Evolutionary conservation across 1,140 invertebrate genomes (phyloP), one percentile per base, ranked within the genome.

Genomic region (Bombus waltoni): DNA sequence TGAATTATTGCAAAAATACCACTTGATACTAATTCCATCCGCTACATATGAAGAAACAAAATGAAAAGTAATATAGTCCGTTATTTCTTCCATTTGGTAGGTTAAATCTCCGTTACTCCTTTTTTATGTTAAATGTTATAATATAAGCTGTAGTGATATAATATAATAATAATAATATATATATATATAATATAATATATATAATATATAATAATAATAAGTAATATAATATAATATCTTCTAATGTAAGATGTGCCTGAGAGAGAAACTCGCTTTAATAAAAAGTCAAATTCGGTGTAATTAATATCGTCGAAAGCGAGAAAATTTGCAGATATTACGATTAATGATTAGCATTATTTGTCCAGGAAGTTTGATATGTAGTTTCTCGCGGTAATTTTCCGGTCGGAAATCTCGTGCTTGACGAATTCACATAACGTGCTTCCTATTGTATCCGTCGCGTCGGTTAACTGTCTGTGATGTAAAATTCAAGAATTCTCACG

Each of bases 361-460:
- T 53, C 47, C 35, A 62, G 32, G 68, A 73, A 80, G 68, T 38
- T 38, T 15, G 28, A 22, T 53, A 22, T 9, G 9, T 62, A 35
- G 38, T 22, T 85, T 73, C 42, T 40, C 40, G 70, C 1, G 47
- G 22, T n/a, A 44, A 85, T 72, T 57, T 80, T 80, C 40, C 74
- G 47, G 40, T 80, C 28, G 57, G 53, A 80, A 85, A 66, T 53
- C 47, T 73, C 22, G 53, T 65, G 53, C 53, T 57, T 71, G n/a
- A 62, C 47, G 83, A 79, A 79, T 62, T 72, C 68, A 4, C 66
- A 65, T 38, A 71, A 62, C 38, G 47, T 53, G 18, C 47, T 53
- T 53, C 18, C 47, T 53, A 53, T 53, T 53, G 47, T 53, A 53
- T 53, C 1, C 47, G 47, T 53, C 18, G 47, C 47, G 1, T 22